Evolutionary conservation across 2,888 invertebrate species (phyloP).

Genomic region (Apocheima hispidaria): DNA sequence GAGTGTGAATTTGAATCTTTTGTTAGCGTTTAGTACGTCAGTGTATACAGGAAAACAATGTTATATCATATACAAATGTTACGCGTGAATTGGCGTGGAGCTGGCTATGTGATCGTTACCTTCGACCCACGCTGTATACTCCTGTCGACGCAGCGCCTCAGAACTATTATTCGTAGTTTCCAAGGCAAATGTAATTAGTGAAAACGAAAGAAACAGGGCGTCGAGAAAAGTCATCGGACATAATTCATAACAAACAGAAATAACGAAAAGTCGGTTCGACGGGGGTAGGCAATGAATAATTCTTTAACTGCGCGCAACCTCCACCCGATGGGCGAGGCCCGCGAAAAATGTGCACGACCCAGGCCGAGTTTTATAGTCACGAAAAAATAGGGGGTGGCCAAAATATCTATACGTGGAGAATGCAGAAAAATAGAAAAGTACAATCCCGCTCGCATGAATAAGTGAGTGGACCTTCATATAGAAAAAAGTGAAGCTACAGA

Average conservation of each 20-base stretch:
- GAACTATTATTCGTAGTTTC: slow-evolving; percentile 72
- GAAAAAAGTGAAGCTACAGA: slow-evolving; percentile 77
- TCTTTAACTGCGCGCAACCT: slow-evolving; percentile 84
- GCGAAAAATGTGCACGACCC: slow-evolving; percentile 83
- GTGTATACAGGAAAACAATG: slow-evolving; percentile 70
- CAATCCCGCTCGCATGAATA: slow-evolving; percentile 84
- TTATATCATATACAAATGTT: slow-evolving; percentile 61
- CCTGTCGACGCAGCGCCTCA: slow-evolving; percentile 2
- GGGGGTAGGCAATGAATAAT: slow-evolving; percentile 86
- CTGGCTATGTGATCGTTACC: neutral
- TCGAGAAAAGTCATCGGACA: slow-evolving; percentile 83
- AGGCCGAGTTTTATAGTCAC: slow-evolving; percentile 82
- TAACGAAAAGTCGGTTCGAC: slow-evolving; percentile 84
- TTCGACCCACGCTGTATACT: neutral
- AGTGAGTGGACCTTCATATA: slow-evolving; percentile 83
- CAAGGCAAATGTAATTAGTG: slow-evolving; percentile 82
- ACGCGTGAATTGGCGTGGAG: neutral
- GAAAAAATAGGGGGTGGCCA: slow-evolving; percentile 83
- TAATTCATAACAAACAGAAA: slow-evolving; percentile 86
- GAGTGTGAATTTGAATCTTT: slow-evolving; percentile 86
- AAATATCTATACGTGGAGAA: slow-evolving; percentile 83
- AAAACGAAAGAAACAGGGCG: slow-evolving; percentile 80
- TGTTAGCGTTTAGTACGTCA: slow-evolving; percentile 81
- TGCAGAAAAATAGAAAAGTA: slow-evolving; percentile 76
- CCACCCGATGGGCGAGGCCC: slow-evolving; percentile 70